A percentile compares a stretch with the other conserved stretches of the same genome.
phyloP scores from a whole-genome alignment of 2,797 vertebrate species.

The Poeciliopsis turneri region DNA sequence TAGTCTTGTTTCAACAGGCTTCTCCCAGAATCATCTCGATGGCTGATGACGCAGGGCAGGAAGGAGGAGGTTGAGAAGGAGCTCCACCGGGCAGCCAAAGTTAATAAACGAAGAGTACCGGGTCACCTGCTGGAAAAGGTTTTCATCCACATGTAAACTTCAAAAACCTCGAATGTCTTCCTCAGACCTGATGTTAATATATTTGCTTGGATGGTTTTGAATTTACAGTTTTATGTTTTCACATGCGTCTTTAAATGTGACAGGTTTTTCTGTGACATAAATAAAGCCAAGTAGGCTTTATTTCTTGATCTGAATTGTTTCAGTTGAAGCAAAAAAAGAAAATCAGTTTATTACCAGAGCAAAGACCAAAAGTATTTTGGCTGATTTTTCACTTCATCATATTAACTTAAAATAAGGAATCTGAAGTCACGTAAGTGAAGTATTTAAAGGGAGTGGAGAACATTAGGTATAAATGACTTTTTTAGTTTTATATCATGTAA shows the following conservation, averaged over 20 bases:
- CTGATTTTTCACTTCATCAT: neutral
- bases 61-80: conserved; percentile 78
- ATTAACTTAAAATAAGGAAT: neutral
- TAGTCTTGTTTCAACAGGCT: conserved; percentile 65
- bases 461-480: too few species aligned
- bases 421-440: neutral
- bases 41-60: conserved; percentile 85
- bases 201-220: neutral
- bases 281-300: neutral
- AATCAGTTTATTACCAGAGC: neutral
- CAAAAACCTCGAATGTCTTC: neutral
- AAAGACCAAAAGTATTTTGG: neutral
- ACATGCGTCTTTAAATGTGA: neutral
- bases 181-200: neutral
- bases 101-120: conserved; percentile 78
- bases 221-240: neutral
- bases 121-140: conserved; percentile 83
- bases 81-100: conserved; percentile 79
- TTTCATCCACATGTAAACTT: neutral
- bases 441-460: too few species aligned
- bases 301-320: neutral
- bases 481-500: too few species aligned
- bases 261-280: neutral
- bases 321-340: neutral
- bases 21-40: conserved; percentile 88